Evolutionary conservation across 1,140 invertebrate genomes (phyloP).

Genomic region (Zaprionus davidi): DNA sequence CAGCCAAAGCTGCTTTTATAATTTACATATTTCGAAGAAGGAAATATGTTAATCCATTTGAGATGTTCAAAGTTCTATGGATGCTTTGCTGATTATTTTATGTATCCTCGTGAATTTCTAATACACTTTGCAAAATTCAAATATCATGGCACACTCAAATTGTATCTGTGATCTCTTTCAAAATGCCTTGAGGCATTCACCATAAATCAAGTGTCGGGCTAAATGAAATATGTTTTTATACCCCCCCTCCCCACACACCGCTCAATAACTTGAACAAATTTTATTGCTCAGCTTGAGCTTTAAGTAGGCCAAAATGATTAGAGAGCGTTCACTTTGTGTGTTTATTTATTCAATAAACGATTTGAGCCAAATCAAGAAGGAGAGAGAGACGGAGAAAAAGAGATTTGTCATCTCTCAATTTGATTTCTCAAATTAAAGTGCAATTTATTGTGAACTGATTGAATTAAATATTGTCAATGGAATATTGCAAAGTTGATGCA

Average conservation of each 20-base stretch:
- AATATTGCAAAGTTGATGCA: not conserved
- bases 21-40: conserved; percentile 7
- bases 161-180: not conserved
- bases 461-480: not conserved
- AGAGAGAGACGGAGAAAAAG: not conserved
- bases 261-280: not conserved
- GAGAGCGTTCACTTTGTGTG: not conserved
- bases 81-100: conserved; percentile 2
- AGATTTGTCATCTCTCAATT: not conserved
- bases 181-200: not conserved
- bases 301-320: not conserved
- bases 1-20: conserved; percentile 14
- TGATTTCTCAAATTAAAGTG: conserved; percentile 1
- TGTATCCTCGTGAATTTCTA: not conserved
- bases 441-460: conserved; percentile 10
- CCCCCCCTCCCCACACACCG: not conserved
- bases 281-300: not conserved
- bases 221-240: not conserved
- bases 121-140: not conserved
- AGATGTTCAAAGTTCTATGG: not conserved
- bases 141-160: not conserved
- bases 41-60: conserved; percentile 18
- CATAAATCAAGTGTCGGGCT: not conserved
- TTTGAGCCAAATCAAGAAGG: not conserved
- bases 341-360: not conserved